A percentile compares a stretch with the other conserved stretches of the same genome.
phyloP scores from a whole-genome alignment of 2,113 vertebrate species.

The Diadophis punctatus region DNA sequence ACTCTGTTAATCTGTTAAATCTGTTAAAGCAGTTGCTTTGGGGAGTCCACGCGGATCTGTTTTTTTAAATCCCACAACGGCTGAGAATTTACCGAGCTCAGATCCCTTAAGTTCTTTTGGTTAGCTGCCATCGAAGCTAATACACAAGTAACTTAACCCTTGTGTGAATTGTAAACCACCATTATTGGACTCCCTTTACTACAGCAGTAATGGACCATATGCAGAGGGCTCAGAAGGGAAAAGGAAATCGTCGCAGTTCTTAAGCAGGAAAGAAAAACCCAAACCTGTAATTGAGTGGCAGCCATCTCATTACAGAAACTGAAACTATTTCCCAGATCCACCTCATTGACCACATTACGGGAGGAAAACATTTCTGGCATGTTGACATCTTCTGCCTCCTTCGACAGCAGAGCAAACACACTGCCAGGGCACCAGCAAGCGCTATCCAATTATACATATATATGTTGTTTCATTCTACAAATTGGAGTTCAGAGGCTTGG shows the following conservation, averaged over 20 bases:
- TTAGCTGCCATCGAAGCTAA: not conserved
- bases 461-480: conserved; percentile 32
- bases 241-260: not conserved
- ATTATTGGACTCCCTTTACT: not conserved
- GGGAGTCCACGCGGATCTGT: not conserved
- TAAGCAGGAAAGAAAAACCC: not conserved
- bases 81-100: not conserved
- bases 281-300: not conserved
- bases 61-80: not conserved
- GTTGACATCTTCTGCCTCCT: conserved; percentile 51
- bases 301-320: conserved; percentile 18
- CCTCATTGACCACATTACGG: conserved; percentile 32
- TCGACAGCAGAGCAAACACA: conserved; percentile 32
- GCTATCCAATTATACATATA: conserved; percentile 33
- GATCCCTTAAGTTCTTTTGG: not conserved
- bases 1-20: too few relatives aligned
- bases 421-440: conserved; percentile 42
- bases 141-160: conserved; percentile 4
- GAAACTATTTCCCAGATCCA: not conserved
- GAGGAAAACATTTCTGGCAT: conserved; percentile 51
- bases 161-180: conserved; percentile 35
- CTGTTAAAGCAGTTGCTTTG: not conserved
- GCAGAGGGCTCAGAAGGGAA: not conserved
- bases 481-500: conserved; percentile 34
- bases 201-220: not conserved